These are phyloP conservation scores for Dexiosoma caninum DNA, from an alignment of 2,888 invertebrate species.

Conservation along the genomic window DNA sequence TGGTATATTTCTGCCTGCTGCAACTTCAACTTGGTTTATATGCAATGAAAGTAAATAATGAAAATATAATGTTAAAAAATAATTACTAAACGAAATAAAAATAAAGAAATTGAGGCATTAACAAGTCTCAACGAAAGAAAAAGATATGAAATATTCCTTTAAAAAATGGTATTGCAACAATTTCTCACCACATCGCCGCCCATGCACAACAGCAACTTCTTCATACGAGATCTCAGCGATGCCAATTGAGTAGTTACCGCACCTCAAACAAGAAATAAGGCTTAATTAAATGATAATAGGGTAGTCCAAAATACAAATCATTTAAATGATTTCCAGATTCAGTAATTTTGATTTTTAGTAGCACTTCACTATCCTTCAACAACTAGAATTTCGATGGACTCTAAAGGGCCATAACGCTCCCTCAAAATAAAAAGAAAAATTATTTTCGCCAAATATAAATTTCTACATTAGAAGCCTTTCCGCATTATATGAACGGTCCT, in stretches of 20 bases:
- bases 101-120: constrained; percentile 55
- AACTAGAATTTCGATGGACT: too few relatives aligned
- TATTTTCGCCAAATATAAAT: too few relatives aligned
- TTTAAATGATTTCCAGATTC: too few relatives aligned
- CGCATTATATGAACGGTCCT: background rate
- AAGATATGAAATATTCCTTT: constrained; percentile 61
- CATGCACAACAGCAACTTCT: constrained; percentile 13
- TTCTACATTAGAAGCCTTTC: background rate
- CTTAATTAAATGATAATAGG: background rate
- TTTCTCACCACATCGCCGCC: constrained; percentile 10
- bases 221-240: background rate
- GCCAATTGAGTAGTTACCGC: background rate
- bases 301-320: too few relatives aligned
- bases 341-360: too few relatives aligned
- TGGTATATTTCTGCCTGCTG: too few relatives aligned
- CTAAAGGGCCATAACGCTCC: too few relatives aligned
- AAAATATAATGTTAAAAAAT: constrained; percentile 2
- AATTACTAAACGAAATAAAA: background rate
- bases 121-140: constrained; percentile 39
- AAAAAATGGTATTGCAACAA: constrained; percentile 36
- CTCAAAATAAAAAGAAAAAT: too few relatives aligned
- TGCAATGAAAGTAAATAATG: constrained; percentile 34
- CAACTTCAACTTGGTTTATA: constrained; percentile 59
- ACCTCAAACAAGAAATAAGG: background rate
- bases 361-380: too few relatives aligned